Evolutionary conservation across 2,113 vertebrate species (phyloP), one percentile per base, ranked within the genome.

Genomic region (Theropithecus gelada): DNA sequence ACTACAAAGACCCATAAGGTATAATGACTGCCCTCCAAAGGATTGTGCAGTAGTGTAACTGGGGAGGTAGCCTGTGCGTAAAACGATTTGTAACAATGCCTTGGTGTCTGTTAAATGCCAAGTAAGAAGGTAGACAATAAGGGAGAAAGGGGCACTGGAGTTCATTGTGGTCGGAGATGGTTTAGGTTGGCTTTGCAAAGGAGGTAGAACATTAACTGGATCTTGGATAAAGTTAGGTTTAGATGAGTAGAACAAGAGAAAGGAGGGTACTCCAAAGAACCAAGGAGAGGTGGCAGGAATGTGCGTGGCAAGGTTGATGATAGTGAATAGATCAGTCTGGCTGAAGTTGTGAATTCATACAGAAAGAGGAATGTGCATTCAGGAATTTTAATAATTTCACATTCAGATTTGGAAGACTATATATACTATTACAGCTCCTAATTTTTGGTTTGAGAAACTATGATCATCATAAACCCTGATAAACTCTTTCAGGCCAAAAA

Each of bases 121-220:
- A 38, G 79, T 82, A 38, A 66, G 32, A 85, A 14, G 11, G 23
- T 16, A 70, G 78, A 82, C 59, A 90, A 55, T 43, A 82, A 38
- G n/a, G 76, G 23, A 48, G 0, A 22, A 38, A 66, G 5, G 23
- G 40, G 48, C 83, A 88, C 35, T 80, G 52, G 40, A 87, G 48
- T 80, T 94, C 61, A 45, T 3, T 57, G 48, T 76, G 59, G 23
- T 61, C 32, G 38, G 35, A 79, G 70, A 96, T 14, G 27, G 40
- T 75, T 78, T 70, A 50, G 48, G 18, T 43, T 38, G 43, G 22
- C 66, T 92, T 97, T 70, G 88, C 84, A 70, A 70, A 94, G 84
- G 45, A 86, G 25, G 48, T 87, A 48, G 40, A 72, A 48, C 27
- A 87, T 96, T 95, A 97, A 92, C 73, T 48, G n/a, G 75, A n/a